Evolutionary conservation across 2,797 vertebrate genomes (phyloP).

Genomic region (Cirrhinus mrigala): DNA sequence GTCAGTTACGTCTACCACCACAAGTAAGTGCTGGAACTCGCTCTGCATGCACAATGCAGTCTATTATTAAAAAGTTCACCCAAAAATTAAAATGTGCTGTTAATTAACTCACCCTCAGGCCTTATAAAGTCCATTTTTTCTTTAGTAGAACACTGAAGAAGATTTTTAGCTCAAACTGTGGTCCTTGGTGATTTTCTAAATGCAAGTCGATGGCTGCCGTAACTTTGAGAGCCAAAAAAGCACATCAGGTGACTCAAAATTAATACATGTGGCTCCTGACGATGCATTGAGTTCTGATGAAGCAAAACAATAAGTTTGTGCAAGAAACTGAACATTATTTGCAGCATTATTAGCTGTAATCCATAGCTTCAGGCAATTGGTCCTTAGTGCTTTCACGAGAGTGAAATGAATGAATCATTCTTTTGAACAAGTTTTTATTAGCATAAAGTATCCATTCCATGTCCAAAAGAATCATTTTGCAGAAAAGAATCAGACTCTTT

Average conservation of each 20-base stretch:
- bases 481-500: neutral
- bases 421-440: neutral
- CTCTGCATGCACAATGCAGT: neutral
- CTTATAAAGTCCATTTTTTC: neutral
- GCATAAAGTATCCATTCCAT: neutral
- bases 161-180: neutral
- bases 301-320: neutral
- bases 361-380: too few species aligned
- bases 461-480: neutral
- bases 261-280: neutral
- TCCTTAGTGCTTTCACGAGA: too few species aligned
- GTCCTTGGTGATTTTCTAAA: neutral
- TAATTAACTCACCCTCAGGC: neutral
- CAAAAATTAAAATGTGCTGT: neutral
- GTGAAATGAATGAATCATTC: too few species aligned
- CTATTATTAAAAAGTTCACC: neutral
- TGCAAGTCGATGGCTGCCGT: neutral
- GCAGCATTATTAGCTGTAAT: too few species aligned
- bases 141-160: neutral
- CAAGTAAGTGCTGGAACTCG: conserved; percentile 78
- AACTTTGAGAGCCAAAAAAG: neutral
- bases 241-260: neutral
- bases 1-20: conserved; percentile 92
- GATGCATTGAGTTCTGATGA: neutral
- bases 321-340: neutral